Evolutionary conservation across 2,113 vertebrate species (phyloP), one percentile per base, ranked within the genome.

Genomic region (Myiozetetes cayanensis): DNA sequence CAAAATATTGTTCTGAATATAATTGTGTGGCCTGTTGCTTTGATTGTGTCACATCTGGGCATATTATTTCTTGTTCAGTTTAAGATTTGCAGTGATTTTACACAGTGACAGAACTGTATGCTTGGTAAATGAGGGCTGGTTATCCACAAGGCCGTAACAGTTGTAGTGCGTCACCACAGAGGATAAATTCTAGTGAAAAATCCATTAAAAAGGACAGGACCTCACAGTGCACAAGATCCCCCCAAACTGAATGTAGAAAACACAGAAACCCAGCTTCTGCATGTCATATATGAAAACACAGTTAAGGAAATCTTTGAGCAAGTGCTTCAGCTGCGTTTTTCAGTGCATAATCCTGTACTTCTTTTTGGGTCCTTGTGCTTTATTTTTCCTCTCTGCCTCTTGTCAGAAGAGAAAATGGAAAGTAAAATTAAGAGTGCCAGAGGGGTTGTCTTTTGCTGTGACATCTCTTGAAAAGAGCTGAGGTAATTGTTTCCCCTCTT

Each of bases 131-230:
- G 3, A 31, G 18, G 70, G 19, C 19, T 9, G 50, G n/a, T 52
- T 75, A 24, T 39, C 37, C 19, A 8, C 0, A 3, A 16, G 52
- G 75, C 7, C 0, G 0, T 43, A 41, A 19, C 18, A 43, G 13
- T 65, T 79, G 21, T 53, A 39, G 16, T 31, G 10, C 19, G 37
- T 72, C 20, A 44, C 62, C 10, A 24, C 0, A 50, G 20, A 77
- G 79, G 4, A 35, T 59, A 47, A 78, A 78, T 44, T 82, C 28
- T 47, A 43, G 19, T 61, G 44, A 31, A 68, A 75, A 70, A 47
- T 44, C 6, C 3, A 6, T 46, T 41, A 18, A 65, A 86, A 73
- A 27, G 28, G 6, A 9, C 17, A 63, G 43, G 10, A 88, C 11
- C 18, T 75, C 25, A 16, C 3, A 2, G 41, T 83, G 33, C 9